These are phyloP conservation scores for Gymnosoma rotundatum DNA, from an alignment of 2,888 invertebrate genomes.

Conservation along the genomic window DNA sequence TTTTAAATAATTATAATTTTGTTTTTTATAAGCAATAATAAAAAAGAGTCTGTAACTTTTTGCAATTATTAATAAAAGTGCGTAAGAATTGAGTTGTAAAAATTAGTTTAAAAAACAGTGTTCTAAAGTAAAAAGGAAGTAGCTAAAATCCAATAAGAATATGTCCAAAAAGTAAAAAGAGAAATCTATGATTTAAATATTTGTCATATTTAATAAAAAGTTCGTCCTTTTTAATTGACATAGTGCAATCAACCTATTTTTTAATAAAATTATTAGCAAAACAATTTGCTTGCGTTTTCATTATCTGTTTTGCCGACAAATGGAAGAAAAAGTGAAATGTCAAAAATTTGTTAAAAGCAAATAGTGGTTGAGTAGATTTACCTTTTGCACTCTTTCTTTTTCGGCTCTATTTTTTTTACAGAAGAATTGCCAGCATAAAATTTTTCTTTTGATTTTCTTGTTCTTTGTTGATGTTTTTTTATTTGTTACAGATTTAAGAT, in stretches of 20 bases:
- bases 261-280: conserved; percentile 14
- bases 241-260: not conserved
- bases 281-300: conserved; percentile 66
- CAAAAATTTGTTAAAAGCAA: conserved; percentile 55
- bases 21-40: conserved; percentile 33
- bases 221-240: not conserved
- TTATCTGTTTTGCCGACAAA: conserved; percentile 56
- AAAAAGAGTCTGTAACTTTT: conserved; percentile 19
- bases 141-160: conserved; percentile 18
- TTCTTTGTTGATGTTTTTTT: conserved; percentile 29
- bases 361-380: conserved; percentile 34
- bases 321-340: conserved; percentile 64
- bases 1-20: conserved; percentile 21
- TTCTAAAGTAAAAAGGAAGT: no score
- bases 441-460: conserved; percentile 39
- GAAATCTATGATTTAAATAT: no score
- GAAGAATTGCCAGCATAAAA: conserved; percentile 47
- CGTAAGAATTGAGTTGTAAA: conserved; percentile 10
- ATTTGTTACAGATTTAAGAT: conserved; percentile 66
- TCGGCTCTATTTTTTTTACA: not conserved
- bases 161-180: no score
- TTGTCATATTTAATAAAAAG: no score
- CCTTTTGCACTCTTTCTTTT: not conserved
- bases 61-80: conserved; percentile 32
- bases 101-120: not conserved